Percentiles rank a stretch among this genome's conserved stretches.
phyloP scores from a whole-genome alignment of 2,888 invertebrate species.

The Pandemis heparana region DNA sequence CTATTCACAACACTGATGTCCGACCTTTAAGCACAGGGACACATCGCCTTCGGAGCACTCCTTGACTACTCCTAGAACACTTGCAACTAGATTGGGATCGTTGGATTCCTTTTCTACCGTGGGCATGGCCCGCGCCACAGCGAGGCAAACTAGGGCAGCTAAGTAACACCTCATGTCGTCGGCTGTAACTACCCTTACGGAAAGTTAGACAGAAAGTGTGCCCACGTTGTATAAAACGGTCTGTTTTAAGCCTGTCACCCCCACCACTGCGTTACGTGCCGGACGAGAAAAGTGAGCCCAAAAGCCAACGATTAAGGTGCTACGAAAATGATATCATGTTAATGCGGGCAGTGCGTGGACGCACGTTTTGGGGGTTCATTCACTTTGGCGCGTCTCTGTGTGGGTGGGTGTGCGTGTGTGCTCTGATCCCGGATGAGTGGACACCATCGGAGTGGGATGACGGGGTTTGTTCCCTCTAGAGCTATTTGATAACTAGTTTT shows the following conservation, averaged over 20 bases:
- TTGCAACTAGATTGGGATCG: conserved; percentile 70
- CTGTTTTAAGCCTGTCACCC: conserved; percentile 82
- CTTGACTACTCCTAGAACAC: conserved; percentile 88
- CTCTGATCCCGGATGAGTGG: conserved; percentile 56
- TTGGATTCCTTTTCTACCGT: conserved; percentile 83
- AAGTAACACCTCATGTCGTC: conserved; percentile 78
- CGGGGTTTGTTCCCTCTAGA: conserved; percentile 41
- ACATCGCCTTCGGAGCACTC: conserved; percentile 90
- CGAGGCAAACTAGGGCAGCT: conserved; percentile 81
- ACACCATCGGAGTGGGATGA: conserved; percentile 53
- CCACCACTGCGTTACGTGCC: conserved; percentile 64
- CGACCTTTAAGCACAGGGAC: conserved; percentile 90
- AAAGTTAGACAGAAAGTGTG: conserved; percentile 80
- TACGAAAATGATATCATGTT: conserved; percentile 74
- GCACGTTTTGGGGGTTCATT: conserved; percentile 69
- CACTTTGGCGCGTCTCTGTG: conserved; percentile 51
- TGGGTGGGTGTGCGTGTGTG: conserved; percentile 48
- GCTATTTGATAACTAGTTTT: not conserved
- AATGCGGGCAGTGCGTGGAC: conserved; percentile 70
- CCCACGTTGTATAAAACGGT: conserved; percentile 70
- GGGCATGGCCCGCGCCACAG: conserved; percentile 80
- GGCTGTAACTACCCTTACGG: conserved; percentile 72
- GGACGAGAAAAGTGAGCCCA: conserved; percentile 78
- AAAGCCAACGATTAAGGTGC: conserved; percentile 76
- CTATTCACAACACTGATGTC: conserved; percentile 45